Conservation (phyloP, 2,797 vertebrate species). For the Dendrocincla fuliginosa region DNA sequence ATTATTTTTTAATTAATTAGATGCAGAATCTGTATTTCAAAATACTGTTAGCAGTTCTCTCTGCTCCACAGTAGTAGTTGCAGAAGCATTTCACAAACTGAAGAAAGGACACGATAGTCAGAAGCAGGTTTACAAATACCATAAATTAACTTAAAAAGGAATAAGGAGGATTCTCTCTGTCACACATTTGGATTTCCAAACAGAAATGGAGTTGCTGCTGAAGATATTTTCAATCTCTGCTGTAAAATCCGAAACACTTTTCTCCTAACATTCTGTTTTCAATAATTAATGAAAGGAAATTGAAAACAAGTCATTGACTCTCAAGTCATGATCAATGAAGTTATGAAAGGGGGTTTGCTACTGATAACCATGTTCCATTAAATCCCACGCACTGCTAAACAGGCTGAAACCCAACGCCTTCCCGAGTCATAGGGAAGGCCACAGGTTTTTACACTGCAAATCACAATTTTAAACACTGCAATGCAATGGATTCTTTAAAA, state of each 20-base stretch:
- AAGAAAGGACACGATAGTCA: neutral
- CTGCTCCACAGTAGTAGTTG: neutral
- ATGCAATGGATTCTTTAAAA: neutral
- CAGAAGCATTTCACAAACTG: neutral
- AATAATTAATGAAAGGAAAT: conserved; percentile 38
- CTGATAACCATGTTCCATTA: neutral
- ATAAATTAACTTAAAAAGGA: neutral
- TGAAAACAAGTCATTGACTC: neutral
- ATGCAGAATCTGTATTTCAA: neutral
- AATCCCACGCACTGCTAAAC: neutral
- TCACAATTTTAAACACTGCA: neutral
- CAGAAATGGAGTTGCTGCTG: neutral
- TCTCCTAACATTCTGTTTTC: neutral
- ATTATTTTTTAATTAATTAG: neutral
- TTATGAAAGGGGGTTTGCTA: neutral
- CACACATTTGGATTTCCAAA: neutral
- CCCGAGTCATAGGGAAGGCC: neutral
- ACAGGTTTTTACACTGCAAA: neutral
- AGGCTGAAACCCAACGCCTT: neutral
- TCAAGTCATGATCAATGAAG: neutral
- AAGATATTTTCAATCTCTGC: neutral
- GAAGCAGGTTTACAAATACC: neutral
- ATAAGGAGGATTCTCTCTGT: neutral
- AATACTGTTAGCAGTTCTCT: neutral
- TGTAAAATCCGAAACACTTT: neutral